Evolutionary conservation across 2,888 invertebrate species (phyloP).

Genomic region (Pristionchus fissidentatus): DNA sequence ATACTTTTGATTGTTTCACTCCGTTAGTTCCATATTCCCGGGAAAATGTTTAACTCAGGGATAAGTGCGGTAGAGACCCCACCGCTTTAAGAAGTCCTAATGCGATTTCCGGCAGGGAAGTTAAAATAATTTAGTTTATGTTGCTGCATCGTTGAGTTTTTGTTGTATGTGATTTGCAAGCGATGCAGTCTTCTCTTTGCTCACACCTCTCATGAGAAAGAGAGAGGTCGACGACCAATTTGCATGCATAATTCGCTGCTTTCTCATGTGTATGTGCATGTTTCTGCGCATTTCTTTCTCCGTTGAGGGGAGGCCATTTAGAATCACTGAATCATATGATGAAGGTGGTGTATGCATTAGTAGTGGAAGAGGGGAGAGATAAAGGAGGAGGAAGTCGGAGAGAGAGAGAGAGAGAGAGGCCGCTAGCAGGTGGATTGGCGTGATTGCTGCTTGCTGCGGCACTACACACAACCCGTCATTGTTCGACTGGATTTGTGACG

Average conservation of each 20-base stretch:
- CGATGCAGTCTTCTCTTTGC: background rate
- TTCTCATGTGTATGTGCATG: background rate
- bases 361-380: slow-evolving; percentile 19
- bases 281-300: background rate
- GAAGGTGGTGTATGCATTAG: slow-evolving; percentile 39
- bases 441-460: slow-evolving; percentile 40
- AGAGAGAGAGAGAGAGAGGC: background rate
- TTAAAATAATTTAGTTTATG: too few relatives aligned
- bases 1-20: too few relatives aligned
- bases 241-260: slow-evolving; percentile 2
- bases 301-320: too few relatives aligned
- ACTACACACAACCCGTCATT: background rate
- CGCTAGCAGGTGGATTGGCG: slow-evolving; percentile 10
- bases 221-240: background rate
- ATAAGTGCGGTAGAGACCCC: too few relatives aligned
- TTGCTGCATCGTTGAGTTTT: too few relatives aligned
- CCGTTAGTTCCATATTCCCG: too few relatives aligned
- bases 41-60: too few relatives aligned
- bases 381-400: slow-evolving; percentile 15
- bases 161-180: background rate
- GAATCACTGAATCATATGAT: slow-evolving; percentile 43
- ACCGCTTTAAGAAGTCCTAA: too few relatives aligned
- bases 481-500: background rate
- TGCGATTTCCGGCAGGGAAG: too few relatives aligned
- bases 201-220: background rate